A percentile compares a stretch with the other conserved stretches of the same genome.
phyloP scores from a whole-genome alignment of 2,113 vertebrate genomes.

The Piprites chloris region DNA sequence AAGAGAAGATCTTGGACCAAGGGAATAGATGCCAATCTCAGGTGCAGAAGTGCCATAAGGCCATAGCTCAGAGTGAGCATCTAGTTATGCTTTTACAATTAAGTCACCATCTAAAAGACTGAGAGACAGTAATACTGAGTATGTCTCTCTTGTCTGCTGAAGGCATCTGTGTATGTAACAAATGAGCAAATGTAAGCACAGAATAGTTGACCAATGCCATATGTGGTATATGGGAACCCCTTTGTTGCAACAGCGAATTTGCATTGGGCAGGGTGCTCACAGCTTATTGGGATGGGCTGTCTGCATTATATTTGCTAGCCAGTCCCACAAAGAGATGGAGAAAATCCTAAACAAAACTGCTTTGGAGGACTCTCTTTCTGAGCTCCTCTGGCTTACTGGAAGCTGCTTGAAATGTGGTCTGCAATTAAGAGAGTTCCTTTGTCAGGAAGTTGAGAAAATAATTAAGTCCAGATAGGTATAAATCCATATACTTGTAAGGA shows the following conservation, averaged over 20 bases:
- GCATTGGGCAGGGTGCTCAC: neutral
- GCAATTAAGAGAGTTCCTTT: neutral
- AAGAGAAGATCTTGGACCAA: neutral
- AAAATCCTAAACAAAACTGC: neutral
- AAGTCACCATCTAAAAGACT: neutral
- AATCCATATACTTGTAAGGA: neutral
- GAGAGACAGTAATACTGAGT: neutral
- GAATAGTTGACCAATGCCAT: neutral
- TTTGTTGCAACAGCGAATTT: neutral
- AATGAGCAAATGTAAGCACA: neutral
- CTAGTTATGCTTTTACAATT: neutral
- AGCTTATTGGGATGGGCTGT: neutral
- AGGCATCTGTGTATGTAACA: neutral
- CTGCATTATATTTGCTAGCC: neutral
- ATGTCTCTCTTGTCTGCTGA: neutral
- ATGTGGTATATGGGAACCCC: neutral
- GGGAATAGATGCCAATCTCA: neutral
- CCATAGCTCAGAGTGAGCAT: neutral
- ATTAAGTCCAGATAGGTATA: neutral
- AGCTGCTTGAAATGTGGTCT: neutral
- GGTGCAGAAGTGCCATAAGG: neutral
- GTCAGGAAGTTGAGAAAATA: neutral
- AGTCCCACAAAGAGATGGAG: neutral
- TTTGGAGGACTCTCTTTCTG: neutral
- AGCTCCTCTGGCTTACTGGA: neutral